Base-by-base conservation (phyloP, 1,140 invertebrate species). In the Holotrichia oblita region DNA sequence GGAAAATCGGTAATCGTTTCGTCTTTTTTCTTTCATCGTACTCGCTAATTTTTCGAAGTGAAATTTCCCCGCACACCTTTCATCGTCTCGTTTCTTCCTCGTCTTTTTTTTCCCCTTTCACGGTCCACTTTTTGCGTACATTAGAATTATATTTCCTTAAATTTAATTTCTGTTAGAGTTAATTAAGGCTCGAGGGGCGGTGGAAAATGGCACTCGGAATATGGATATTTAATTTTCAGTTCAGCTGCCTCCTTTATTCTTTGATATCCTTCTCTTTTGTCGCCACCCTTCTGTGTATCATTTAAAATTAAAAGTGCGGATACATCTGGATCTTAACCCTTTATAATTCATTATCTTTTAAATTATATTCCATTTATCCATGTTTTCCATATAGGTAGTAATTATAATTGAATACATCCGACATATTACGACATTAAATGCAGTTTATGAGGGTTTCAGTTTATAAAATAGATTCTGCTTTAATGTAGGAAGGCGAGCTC, bases 111-210 rank as follows among this genome's bases (percentile, higher is more conserved):
- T 48, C 44, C 4, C 9, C 44, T 12, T 48, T 14, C 9, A 6
- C 44, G 6, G n/a, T 48, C 44, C 44, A 48, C 44, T 48, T 48
- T 48, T 48, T 48, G 44, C 44, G 8, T 12, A 12, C 44, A 48
- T 48, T 48, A 48, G n/a, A 48, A 48, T 48, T 48, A 48, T 48
- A 48, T 48, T 48, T 48, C 12, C 44, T 48, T n/a, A n/a, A n/a
- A n/a, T n/a, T n/a, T n/a, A n/a, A n/a, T n/a, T n/a, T n/a, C n/a
- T n/a, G n/a, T n/a, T 48, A 12, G 44, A 48, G 44, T 48, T 48
- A 48, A 48, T 48, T 48, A 48, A 48, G n/a, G 44, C 44, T 10
- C 44, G n/a, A 48, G 44, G 12, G 12, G 44, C 44, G 44, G n/a
- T 14, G n/a, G 44, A 48, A 48, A 48, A n/a, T 48, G n/a, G 8